A percentile compares a stretch with the other conserved stretches of the same genome.
phyloP scores from a whole-genome alignment of 2,888 invertebrate genomes.

The Rosalia funebris region DNA sequence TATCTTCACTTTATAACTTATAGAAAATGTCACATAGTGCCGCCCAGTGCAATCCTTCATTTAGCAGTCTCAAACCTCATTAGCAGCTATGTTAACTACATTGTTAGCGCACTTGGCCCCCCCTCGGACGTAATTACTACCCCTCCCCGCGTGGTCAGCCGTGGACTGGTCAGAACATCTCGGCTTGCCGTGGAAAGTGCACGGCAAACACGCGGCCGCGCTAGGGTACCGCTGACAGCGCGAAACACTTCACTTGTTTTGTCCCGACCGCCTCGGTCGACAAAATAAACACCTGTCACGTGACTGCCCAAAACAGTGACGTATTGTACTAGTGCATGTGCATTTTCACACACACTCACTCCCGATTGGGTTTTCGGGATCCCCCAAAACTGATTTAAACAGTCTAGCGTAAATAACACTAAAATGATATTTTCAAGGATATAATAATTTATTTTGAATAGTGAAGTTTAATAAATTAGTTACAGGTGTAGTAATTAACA shows the following conservation, averaged over 20 bases:
- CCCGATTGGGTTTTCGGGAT: not conserved
- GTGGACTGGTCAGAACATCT: constrained; percentile 63
- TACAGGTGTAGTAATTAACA: not conserved
- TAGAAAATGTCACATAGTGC: constrained; percentile 37
- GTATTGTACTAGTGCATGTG: constrained; percentile 22
- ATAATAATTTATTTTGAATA: not conserved
- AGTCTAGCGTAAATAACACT: constrained; percentile 5
- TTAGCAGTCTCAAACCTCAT: constrained; percentile 50
- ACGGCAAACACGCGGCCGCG: constrained; percentile 53
- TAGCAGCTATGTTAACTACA: constrained; percentile 61
- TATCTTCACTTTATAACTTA: constrained; percentile 35
- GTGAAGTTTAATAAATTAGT: not conserved
- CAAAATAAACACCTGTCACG: constrained; percentile 50
- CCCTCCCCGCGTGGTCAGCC: constrained; percentile 65
- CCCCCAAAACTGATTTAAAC: not conserved
- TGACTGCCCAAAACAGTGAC: constrained; percentile 56
- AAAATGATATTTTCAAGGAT: constrained; percentile 7
- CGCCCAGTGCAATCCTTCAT: constrained; percentile 43
- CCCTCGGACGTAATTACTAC: constrained; percentile 57
- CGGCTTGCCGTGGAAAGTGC: constrained; percentile 62
- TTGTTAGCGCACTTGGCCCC: constrained; percentile 60
- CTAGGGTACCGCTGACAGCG: constrained; percentile 49
- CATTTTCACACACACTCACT: not conserved
- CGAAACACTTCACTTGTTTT: constrained; percentile 45
- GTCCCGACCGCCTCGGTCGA: constrained; percentile 42